Evolutionary conservation across 2,113 vertebrate species (phyloP).

Genomic region (Proterorhinus semilunaris): DNA sequence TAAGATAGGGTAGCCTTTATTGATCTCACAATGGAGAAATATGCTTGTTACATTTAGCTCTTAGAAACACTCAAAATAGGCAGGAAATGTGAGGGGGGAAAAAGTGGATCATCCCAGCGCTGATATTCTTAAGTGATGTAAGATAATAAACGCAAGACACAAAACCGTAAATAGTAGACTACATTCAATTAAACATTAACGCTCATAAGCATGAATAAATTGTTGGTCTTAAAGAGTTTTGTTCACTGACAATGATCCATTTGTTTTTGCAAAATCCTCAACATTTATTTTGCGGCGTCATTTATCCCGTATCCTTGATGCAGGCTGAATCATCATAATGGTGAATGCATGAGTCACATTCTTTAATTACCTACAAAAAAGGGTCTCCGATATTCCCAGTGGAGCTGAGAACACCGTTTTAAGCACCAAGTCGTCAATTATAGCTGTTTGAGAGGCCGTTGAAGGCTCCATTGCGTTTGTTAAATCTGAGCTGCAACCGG

Average conservation of each 20-base stretch:
- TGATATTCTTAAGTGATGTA: too few relatives aligned
- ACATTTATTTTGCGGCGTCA: constrained; percentile 4
- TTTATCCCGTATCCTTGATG: not conserved
- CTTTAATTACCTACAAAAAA: not conserved
- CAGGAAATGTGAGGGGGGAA: too few relatives aligned
- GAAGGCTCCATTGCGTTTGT: constrained; percentile 55
- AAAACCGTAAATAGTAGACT: too few relatives aligned
- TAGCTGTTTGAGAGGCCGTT: constrained; percentile 49
- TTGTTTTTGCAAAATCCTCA: not conserved
- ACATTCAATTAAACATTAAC: too few relatives aligned
- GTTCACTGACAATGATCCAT: not conserved
- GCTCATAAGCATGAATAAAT: too few relatives aligned
- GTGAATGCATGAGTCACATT: not conserved
- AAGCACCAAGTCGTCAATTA: constrained; percentile 10
- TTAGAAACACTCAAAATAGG: too few relatives aligned
- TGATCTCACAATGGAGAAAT: too few relatives aligned
- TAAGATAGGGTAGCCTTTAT: too few relatives aligned
- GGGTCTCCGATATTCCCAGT: not conserved
- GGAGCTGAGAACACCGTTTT: not conserved
- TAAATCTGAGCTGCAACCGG: constrained; percentile 70
- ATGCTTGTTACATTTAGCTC: too few relatives aligned
- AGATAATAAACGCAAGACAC: too few relatives aligned
- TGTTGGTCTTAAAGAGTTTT: too few relatives aligned
- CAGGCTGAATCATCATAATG: not conserved
- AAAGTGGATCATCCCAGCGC: too few relatives aligned